Conservation (phyloP, 2,888 invertebrate genomes). For the Caenorhabditis macrosperma region DNA sequence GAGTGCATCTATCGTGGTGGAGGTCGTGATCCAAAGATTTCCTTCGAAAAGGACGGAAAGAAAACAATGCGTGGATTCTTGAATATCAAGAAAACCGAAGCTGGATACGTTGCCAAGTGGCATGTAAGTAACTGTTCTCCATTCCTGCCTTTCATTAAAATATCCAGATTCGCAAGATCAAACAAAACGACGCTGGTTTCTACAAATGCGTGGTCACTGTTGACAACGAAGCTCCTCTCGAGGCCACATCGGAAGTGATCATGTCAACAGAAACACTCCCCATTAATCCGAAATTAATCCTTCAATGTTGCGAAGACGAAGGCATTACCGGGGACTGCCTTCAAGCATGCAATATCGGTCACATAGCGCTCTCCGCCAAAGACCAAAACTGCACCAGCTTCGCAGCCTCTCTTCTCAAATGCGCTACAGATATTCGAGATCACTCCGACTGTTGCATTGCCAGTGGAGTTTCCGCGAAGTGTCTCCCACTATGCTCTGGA, state of each 20-base stretch:
- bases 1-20: slow-evolving; percentile 64
- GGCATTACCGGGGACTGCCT: slow-evolving; percentile 59
- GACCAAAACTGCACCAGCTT: slow-evolving; percentile 56
- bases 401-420: slow-evolving; percentile 61
- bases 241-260: slow-evolving; percentile 53
- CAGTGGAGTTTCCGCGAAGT: slow-evolving; percentile 54
- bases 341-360: slow-evolving; percentile 64
- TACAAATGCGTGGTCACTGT: slow-evolving; percentile 59
- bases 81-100: slow-evolving; percentile 47
- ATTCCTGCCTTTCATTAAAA: neutral
- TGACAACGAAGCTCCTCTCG: neutral
- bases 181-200: slow-evolving; percentile 54
- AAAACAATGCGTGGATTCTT: slow-evolving; percentile 35
- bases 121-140: slow-evolving; percentile 9
- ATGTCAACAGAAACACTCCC: slow-evolving; percentile 57
- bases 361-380: slow-evolving; percentile 19
- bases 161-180: slow-evolving; percentile 44
- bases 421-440: slow-evolving; percentile 66
- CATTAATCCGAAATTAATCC: slow-evolving; percentile 56
- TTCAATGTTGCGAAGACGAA: slow-evolving; percentile 63
- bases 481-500: slow-evolving; percentile 68
- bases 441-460: slow-evolving; percentile 69
- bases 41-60: slow-evolving; percentile 62
- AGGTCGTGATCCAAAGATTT: slow-evolving; percentile 29
- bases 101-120: slow-evolving; percentile 53